phyloP scores from a whole-genome alignment of 2,113 vertebrate species.

The Pelmatolapia mariae region DNA sequence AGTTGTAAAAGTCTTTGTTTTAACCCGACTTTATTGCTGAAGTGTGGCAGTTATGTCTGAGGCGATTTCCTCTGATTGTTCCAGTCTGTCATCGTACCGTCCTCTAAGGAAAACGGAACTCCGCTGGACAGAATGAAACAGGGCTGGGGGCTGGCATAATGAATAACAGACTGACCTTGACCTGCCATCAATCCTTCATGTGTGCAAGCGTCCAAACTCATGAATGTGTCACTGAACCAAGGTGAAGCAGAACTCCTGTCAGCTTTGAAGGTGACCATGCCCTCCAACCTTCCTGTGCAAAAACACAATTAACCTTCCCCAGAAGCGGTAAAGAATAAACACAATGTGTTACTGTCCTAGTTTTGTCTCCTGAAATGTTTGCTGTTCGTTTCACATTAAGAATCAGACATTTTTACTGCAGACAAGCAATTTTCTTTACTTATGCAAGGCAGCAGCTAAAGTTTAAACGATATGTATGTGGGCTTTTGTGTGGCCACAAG shows the following conservation, averaged over 20 bases:
- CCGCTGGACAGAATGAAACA: background rate
- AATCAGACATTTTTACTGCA: background rate
- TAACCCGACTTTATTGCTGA: background rate
- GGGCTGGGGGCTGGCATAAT: background rate
- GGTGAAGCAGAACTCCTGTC: background rate
- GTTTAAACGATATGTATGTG: background rate
- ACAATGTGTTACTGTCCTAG: background rate
- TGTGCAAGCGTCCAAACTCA: background rate
- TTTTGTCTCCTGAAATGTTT: background rate
- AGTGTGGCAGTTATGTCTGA: background rate
- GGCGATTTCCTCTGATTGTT: background rate
- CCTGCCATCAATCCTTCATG: background rate
- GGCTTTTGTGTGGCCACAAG: background rate
- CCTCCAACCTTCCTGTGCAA: background rate
- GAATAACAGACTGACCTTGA: background rate
- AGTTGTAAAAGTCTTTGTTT: background rate
- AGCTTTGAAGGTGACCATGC: background rate
- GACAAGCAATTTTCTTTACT: background rate
- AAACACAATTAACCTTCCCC: background rate
- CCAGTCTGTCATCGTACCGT: background rate
- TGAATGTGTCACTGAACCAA: conserved; percentile 6
- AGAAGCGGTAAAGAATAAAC: background rate
- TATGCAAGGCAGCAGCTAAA: background rate
- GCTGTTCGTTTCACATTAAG: background rate
- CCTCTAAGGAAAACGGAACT: background rate